Percentiles rank a stretch among this genome's conserved stretches.
phyloP scores from a whole-genome alignment of 2,888 invertebrate species.

The Himalopsyche tibetana region DNA sequence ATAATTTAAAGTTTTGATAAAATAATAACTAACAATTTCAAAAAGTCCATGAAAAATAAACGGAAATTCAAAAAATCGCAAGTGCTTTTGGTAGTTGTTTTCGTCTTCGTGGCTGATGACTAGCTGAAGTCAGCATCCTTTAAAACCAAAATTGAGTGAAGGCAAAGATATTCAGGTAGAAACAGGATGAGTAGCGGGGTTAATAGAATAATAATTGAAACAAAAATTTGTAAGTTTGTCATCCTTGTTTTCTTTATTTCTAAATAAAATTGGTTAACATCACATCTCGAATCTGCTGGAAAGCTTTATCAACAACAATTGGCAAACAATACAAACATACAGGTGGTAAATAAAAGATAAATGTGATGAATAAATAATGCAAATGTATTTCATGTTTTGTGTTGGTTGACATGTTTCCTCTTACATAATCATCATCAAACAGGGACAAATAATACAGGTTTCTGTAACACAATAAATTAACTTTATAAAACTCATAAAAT shows the following conservation, averaged over 20 bases:
- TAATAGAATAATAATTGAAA: too few relatives aligned
- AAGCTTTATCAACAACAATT: constrained; percentile 6
- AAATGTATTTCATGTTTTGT: constrained; percentile 64
- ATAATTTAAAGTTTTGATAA: too few relatives aligned
- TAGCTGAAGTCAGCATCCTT: too few relatives aligned
- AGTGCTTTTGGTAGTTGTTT: too few relatives aligned
- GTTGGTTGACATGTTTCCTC: constrained; percentile 53
- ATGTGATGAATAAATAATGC: constrained; percentile 64
- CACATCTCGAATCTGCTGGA: background rate
- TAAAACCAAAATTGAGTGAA: too few relatives aligned
- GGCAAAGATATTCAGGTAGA: too few relatives aligned
- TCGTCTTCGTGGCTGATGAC: too few relatives aligned
- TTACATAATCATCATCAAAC: constrained; percentile 61
- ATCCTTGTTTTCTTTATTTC: constrained; percentile 29
- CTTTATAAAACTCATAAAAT: constrained; percentile 63
- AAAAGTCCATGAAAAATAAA: too few relatives aligned
- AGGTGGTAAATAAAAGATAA: constrained; percentile 51
- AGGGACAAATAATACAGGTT: constrained; percentile 63
- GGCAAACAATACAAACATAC: background rate
- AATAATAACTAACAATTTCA: too few relatives aligned
- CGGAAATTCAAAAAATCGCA: too few relatives aligned
- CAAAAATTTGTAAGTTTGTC: background rate
- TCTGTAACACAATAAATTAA: constrained; percentile 65
- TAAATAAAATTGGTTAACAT: constrained; percentile 16
- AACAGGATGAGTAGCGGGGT: too few relatives aligned